These are phyloP conservation scores for Plebejus anna DNA, from an alignment of 2,888 invertebrate genomes.

Conservation along the genomic window DNA sequence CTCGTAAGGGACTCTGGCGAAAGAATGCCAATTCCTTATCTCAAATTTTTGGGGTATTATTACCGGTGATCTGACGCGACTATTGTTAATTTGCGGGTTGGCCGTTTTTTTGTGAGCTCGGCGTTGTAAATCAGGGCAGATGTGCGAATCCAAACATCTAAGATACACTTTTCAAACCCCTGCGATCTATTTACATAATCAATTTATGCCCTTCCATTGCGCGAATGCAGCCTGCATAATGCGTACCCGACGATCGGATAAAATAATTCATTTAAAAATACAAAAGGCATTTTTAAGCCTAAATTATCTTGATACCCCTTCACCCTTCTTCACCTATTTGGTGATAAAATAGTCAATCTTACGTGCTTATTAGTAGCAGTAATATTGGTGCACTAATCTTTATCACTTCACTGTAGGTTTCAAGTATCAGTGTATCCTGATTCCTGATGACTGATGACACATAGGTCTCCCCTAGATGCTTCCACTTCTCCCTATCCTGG, in stretches of 20 bases:
- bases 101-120: conserved; percentile 51
- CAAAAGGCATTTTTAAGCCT: conserved; percentile 20
- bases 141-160: conserved; percentile 54
- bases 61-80: conserved; percentile 58
- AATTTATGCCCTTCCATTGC: conserved; percentile 50
- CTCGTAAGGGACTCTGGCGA: conserved; percentile 73
- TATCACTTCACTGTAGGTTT: no score
- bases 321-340: neutral
- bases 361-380: no score
- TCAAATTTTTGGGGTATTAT: conserved; percentile 67
- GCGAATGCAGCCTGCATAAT: conserved; percentile 41
- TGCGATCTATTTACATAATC: conserved; percentile 55
- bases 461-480: no score
- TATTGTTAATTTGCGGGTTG: conserved; percentile 66
- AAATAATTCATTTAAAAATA: conserved; percentile 21
- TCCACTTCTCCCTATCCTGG: no score
- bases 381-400: no score
- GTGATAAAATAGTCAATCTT: no score
- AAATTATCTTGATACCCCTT: conserved; percentile 16
- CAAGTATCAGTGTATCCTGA: no score
- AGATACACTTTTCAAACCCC: conserved; percentile 56
- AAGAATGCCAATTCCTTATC: conserved; percentile 78
- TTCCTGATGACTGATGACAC: no score
- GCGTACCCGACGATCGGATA: conserved; percentile 39
- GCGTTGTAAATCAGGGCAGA: conserved; percentile 68